These are phyloP conservation scores for Pica pica DNA, from an alignment of 2,113 vertebrate species.

Conservation along the genomic window DNA sequence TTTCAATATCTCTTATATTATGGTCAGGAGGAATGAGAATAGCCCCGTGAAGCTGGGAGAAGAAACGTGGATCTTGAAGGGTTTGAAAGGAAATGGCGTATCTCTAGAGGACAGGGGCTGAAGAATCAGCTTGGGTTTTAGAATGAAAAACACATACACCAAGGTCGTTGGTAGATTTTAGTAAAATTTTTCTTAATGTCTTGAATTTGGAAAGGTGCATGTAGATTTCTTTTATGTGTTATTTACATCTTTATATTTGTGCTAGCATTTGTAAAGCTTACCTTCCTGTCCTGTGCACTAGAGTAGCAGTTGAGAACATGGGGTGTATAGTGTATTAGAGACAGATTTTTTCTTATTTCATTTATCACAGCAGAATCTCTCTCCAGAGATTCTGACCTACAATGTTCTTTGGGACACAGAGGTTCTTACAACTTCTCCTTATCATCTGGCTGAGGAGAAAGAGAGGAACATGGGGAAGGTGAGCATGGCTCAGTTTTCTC, in stretches of 20 bases:
- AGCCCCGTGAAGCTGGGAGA: neutral
- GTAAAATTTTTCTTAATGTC: neutral
- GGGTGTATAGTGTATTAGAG: neutral
- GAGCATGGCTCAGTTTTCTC: neutral
- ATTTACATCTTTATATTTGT: neutral
- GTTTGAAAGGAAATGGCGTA: neutral
- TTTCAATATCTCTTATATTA: neutral
- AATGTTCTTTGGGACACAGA: neutral
- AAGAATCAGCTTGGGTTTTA: neutral
- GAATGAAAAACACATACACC: neutral
- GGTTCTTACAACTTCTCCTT: neutral
- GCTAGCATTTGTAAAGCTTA: neutral
- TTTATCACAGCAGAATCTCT: neutral
- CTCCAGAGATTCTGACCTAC: neutral
- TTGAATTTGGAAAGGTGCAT: neutral
- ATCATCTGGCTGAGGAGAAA: neutral
- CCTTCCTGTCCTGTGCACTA: neutral
- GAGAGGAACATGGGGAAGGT: neutral
- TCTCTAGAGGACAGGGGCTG: neutral
- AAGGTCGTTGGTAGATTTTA: neutral
- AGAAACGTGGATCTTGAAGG: neutral
- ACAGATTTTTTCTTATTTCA: neutral
- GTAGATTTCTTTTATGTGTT: neutral
- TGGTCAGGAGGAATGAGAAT: neutral
- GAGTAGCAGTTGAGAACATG: neutral